phyloP scores from a whole-genome alignment of 2,113 vertebrate genomes.

The Notarius quadriscutis region DNA sequence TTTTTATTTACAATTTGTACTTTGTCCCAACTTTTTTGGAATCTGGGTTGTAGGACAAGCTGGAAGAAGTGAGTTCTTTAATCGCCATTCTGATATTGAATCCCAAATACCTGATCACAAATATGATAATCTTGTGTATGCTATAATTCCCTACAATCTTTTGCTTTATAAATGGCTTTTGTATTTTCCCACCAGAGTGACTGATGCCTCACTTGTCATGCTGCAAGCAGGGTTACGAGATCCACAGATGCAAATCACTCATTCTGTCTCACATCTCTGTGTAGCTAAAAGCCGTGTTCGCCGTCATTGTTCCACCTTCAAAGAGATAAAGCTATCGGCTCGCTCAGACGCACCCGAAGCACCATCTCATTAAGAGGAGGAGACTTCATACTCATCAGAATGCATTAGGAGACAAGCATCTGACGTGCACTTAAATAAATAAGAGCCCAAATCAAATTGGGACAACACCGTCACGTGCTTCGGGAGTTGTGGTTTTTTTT shows the following conservation, averaged over 20 bases:
- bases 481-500: constrained; percentile 4
- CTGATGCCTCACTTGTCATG: constrained; percentile 1
- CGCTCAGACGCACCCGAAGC: constrained; percentile 20
- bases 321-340: constrained; percentile 52
- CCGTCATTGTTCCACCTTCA: constrained; percentile 51
- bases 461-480: not conserved
- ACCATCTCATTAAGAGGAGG: constrained; percentile 52
- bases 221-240: not conserved
- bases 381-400: constrained; percentile 58
- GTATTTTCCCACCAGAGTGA: constrained; percentile 9
- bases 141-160: not conserved
- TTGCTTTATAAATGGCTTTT: not conserved
- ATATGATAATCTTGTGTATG: not conserved
- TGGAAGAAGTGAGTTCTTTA: not conserved
- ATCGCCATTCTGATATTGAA: not conserved
- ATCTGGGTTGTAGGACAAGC: no score
- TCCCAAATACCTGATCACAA: not conserved
- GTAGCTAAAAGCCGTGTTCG: constrained; percentile 29
- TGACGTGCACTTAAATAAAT: constrained; percentile 48
- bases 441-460: not conserved
- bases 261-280: not conserved
- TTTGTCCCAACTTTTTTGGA: no score
- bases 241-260: constrained; percentile 24
- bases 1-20: no score
- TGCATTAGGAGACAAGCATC: constrained; percentile 59